These are phyloP conservation scores for Andrena bucephala DNA, from an alignment of 2,888 invertebrate species.

Conservation along the genomic window DNA sequence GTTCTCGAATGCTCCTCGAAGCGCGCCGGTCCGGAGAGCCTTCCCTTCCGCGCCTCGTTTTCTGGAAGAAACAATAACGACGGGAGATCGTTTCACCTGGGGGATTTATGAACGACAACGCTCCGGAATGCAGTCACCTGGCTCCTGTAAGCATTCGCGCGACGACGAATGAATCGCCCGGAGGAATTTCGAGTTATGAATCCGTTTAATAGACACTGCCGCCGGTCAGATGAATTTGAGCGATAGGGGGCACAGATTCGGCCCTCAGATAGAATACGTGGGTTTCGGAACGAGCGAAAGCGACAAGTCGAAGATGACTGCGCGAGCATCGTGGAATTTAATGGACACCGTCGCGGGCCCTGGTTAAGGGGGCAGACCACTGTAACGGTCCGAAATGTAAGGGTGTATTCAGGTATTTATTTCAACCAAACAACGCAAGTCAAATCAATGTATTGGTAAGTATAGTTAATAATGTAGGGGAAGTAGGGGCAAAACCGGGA, in stretches of 20 bases:
- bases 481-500: no score
- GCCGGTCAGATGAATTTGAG: slow-evolving; percentile 25
- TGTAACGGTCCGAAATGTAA: no score
- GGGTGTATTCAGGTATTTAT: no score
- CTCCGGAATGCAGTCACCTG: slow-evolving; percentile 41
- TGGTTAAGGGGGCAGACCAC: no score
- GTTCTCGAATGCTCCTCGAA: background rate
- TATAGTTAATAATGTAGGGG: no score
- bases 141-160: slow-evolving; percentile 39
- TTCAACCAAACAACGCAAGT: no score
- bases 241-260: slow-evolving; percentile 30
- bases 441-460: no score
- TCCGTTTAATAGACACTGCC: slow-evolving; percentile 3
- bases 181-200: slow-evolving; percentile 34
- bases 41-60: background rate
- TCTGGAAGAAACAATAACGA: slow-evolving; percentile 16
- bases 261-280: slow-evolving; percentile 2
- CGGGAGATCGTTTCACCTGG: background rate
- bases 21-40: no score
- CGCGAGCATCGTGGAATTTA: background rate
- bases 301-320: no score
- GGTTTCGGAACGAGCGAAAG: background rate
- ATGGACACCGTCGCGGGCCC: no score
- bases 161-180: background rate
- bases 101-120: slow-evolving; percentile 41